phyloP scores from a whole-genome alignment of 1,140 invertebrate species.

The Theocolax elegans region DNA sequence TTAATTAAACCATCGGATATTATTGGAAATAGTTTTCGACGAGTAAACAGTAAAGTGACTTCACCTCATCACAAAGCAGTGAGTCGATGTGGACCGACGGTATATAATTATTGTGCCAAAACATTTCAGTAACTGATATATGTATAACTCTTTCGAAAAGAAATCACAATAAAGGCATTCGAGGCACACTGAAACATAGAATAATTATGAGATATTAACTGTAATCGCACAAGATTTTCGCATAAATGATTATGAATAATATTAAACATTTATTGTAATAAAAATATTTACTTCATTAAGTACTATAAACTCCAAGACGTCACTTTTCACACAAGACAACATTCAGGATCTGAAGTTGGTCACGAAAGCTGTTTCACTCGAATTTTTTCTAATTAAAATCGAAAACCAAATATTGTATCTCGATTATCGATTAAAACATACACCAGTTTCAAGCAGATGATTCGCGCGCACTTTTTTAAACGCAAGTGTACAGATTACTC shows the following conservation, averaged over 20 bases:
- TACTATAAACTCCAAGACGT: conserved; percentile 34
- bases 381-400: not conserved
- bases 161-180: conserved; percentile 33
- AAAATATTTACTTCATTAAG: conserved; percentile 36
- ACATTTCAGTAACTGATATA: conserved; percentile 71
- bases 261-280: conserved; percentile 12
- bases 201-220: not conserved
- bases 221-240: not conserved
- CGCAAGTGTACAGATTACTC: no score
- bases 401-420: no score
- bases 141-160: conserved; percentile 11
- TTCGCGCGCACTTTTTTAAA: no score
- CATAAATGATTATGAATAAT: not conserved
- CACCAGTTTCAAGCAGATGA: no score
- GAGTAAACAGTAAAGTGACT: conserved; percentile 41
- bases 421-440: no score
- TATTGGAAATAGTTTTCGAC: not conserved
- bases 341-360: conserved; percentile 9
- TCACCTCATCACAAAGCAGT: conserved; percentile 80
- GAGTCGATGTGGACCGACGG: conserved; percentile 80
- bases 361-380: not conserved
- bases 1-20: no score
- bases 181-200: conserved; percentile 35
- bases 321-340: conserved; percentile 40
- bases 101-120: conserved; percentile 82